Percentiles rank a stretch among this genome's conserved stretches.
These are phyloP conservation scores for Montipora capricornis DNA, from an alignment of 64 coral and sea anemone genomes.

Conservation along the genomic window DNA sequence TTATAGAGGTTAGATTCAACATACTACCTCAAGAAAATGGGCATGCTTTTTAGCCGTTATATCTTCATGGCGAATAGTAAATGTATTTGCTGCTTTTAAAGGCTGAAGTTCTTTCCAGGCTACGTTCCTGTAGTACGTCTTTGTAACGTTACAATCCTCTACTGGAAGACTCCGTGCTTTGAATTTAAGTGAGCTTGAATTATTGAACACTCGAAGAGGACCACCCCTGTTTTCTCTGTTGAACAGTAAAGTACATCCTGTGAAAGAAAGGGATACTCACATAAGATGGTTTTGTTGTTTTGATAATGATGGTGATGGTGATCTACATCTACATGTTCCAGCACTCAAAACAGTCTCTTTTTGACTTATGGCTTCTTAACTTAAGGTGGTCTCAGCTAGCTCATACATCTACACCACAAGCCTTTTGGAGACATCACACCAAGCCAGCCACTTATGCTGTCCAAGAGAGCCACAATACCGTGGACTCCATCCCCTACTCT, in stretches of 20 bases:
- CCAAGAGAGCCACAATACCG: too few species aligned
- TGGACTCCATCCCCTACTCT: too few species aligned
- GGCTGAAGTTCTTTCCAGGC: background rate
- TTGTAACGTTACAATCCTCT: background rate
- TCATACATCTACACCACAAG: too few species aligned
- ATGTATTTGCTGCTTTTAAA: background rate
- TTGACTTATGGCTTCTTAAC: too few species aligned
- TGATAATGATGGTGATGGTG: too few species aligned
- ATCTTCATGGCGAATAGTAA: background rate
- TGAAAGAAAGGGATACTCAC: background rate
- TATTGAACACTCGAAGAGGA: slow-evolving; percentile 7
- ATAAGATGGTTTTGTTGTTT: too few species aligned
- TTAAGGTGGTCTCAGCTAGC: too few species aligned
- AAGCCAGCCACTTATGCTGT: too few species aligned
- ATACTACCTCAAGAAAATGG: slow-evolving; percentile 10
- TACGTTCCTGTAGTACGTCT: background rate
- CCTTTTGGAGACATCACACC: too few species aligned
- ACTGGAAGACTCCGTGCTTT: background rate
- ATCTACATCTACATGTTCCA: too few species aligned
- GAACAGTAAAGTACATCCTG: slow-evolving; percentile 11
- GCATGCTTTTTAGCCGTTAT: background rate
- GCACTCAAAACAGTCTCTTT: too few species aligned
- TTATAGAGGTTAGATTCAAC: too few species aligned
- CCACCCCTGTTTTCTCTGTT: background rate
- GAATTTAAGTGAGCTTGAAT: background rate